Evolutionary conservation across 2,888 invertebrate genomes (phyloP).

Genomic region (Timandra comae): DNA sequence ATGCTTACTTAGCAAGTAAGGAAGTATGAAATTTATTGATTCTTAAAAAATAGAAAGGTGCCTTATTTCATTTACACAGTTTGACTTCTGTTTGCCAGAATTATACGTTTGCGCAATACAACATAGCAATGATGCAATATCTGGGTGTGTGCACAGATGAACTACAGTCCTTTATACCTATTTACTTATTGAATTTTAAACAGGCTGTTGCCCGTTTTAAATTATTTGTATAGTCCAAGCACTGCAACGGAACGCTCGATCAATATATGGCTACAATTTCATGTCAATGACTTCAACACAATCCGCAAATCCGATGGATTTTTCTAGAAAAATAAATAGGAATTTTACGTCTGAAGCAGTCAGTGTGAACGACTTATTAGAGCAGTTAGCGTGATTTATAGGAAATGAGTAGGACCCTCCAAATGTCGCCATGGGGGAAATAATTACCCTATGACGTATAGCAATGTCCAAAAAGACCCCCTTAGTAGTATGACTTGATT

Average conservation of each 20-base stretch:
- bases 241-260: constrained; percentile 3
- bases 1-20: no score
- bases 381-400: constrained; percentile 60
- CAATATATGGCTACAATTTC: constrained; percentile 2
- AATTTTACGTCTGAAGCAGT: constrained; percentile 8
- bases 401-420: constrained; percentile 33
- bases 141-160: constrained; percentile 54
- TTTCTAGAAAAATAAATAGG: not conserved
- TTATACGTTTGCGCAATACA: constrained; percentile 51
- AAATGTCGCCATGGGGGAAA: constrained; percentile 44
- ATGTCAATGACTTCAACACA: constrained; percentile 4
- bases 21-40: no score
- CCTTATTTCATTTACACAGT: constrained; percentile 46
- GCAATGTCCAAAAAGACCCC: constrained; percentile 37
- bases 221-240: constrained; percentile 1
- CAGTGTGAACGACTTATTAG: constrained; percentile 37
- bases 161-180: constrained; percentile 24
- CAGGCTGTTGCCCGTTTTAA: no score
- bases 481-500: constrained; percentile 40
- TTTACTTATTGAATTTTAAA: no score
- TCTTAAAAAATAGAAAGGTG: constrained; percentile 34
- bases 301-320: not conserved
- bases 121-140: constrained; percentile 40
- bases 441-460: constrained; percentile 38
- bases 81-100: constrained; percentile 41